Conservation (phyloP, 92 coral and sea anemone genomes). For the Phenganax stokvisi region DNA sequence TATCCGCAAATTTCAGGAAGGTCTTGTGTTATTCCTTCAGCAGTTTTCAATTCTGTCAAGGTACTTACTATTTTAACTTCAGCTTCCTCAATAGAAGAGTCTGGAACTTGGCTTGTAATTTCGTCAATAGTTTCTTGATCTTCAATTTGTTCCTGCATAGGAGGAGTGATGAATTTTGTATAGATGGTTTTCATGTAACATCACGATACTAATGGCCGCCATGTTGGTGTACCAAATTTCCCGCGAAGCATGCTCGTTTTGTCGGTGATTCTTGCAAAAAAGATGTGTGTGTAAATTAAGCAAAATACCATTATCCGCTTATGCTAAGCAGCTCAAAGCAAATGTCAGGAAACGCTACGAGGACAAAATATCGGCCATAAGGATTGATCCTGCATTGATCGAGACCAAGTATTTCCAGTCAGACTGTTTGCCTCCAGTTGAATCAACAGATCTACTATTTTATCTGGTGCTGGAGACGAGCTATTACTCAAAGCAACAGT, state of each 20-base stretch:
- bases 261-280: too few relatives aligned
- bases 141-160: too few relatives aligned
- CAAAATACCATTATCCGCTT: background rate
- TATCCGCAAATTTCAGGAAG: too few relatives aligned
- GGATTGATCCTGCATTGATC: slow-evolving; percentile 47
- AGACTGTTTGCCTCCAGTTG: slow-evolving; percentile 56
- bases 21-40: too few relatives aligned
- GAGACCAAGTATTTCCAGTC: slow-evolving; percentile 38
- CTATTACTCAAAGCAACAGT: slow-evolving; percentile 44
- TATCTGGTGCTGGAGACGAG: slow-evolving; percentile 53
- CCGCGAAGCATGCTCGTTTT: background rate
- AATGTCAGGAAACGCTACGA: slow-evolving; percentile 27
- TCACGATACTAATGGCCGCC: background rate
- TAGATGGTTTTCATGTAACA: too few relatives aligned
- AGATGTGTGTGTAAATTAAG: background rate
- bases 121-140: too few relatives aligned
- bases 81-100: too few relatives aligned
- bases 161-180: too few relatives aligned
- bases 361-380: slow-evolving; percentile 47
- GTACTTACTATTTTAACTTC: too few relatives aligned
- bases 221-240: slow-evolving; percentile 1
- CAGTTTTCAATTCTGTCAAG: too few relatives aligned
- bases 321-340: slow-evolving; percentile 42
- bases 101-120: too few relatives aligned
- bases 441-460: slow-evolving; percentile 46